Conservation (phyloP, 2,888 invertebrate species). For the Hypomecis atomaria region DNA sequence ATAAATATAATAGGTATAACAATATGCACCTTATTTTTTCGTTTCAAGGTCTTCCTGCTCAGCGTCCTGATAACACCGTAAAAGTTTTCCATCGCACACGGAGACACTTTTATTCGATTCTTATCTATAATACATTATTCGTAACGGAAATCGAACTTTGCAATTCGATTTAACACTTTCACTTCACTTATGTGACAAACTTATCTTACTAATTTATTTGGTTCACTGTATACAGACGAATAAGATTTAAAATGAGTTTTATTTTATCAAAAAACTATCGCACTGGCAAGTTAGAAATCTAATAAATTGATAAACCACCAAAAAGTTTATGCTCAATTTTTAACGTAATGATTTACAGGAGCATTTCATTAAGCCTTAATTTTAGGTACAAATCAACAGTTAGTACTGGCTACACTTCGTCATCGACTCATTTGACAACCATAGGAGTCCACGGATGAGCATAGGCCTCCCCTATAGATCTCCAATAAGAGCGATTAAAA, state of each 20-base stretch:
- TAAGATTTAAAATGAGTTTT: conserved; percentile 10
- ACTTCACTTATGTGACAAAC: conserved; percentile 37
- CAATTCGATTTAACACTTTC: conserved; percentile 46
- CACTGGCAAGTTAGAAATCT: background rate
- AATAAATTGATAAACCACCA: background rate
- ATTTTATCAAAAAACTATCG: background rate
- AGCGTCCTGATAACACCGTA: conserved; percentile 77
- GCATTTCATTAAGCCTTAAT: too few species aligned
- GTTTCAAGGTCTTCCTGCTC: conserved; percentile 76
- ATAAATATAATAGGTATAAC: too few species aligned
- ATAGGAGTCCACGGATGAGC: too few species aligned
- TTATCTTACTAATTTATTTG: background rate
- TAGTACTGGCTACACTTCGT: too few species aligned
- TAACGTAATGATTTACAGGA: background rate
- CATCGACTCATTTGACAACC: too few species aligned
- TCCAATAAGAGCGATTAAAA: too few species aligned
- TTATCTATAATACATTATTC: conserved; percentile 40
- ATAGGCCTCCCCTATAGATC: too few species aligned
- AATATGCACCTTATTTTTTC: conserved; percentile 68
- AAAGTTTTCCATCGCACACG: conserved; percentile 69
- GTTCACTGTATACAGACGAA: background rate
- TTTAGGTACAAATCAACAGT: too few species aligned
- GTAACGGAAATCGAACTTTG: conserved; percentile 34
- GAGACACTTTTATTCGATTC: conserved; percentile 37
- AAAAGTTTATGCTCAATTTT: background rate